Percentiles rank a stretch among this genome's conserved stretches.
These are phyloP conservation scores for Mus minutoides DNA, from an alignment of 2,797 vertebrate species.

Conservation along the genomic window DNA sequence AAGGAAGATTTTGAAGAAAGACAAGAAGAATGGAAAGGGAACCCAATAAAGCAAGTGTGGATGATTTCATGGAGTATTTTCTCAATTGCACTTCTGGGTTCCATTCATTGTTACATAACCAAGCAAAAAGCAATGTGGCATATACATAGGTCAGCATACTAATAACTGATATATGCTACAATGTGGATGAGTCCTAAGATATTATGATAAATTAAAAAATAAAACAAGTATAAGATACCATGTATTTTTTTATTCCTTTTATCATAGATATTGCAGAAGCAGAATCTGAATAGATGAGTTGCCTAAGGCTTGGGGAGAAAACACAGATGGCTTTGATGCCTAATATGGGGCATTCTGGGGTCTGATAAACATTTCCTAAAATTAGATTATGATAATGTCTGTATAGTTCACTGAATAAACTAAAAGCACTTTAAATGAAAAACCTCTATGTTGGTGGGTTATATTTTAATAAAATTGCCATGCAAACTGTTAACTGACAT, in stretches of 20 bases:
- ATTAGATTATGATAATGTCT: conserved; percentile 16
- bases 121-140: background rate
- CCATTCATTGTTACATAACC: background rate
- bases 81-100: background rate
- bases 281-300: background rate
- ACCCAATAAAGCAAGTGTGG: background rate
- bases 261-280: background rate
- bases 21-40: background rate
- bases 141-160: background rate
- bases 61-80: background rate
- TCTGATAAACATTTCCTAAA: conserved; percentile 15
- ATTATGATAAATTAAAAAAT: background rate
- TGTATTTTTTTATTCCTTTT: background rate
- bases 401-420: background rate
- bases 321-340: background rate
- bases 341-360: background rate
- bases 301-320: background rate
- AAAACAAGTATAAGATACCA: background rate
- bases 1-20: background rate
- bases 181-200: background rate
- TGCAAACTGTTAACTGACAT: background rate
- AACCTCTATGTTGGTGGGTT: background rate
- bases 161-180: background rate
- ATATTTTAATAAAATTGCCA: conserved; percentile 29
- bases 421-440: conserved; percentile 23